These are phyloP conservation scores for Melanotaenia duboulayi DNA, from an alignment of 2,113 vertebrate genomes.

Conservation along the genomic window DNA sequence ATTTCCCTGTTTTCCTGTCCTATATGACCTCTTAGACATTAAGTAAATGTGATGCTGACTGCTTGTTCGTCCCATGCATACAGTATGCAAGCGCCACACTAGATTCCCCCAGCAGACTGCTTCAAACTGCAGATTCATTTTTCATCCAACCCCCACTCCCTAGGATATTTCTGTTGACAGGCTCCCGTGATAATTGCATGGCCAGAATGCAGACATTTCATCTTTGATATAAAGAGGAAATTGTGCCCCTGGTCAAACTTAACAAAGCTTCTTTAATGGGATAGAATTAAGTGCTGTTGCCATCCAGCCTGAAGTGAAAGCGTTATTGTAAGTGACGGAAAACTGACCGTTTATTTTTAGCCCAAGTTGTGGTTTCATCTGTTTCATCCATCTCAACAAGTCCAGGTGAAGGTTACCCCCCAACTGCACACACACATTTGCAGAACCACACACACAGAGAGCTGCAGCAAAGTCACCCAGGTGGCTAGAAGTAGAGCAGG, in stretches of 20 bases:
- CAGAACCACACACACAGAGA: constrained; percentile 11
- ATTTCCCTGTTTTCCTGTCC: not conserved
- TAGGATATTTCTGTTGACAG: constrained; percentile 61
- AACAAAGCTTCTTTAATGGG: constrained; percentile 34
- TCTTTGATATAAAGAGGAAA: constrained; percentile 59
- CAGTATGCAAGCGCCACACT: constrained; percentile 13
- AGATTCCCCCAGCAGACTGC: constrained; percentile 10
- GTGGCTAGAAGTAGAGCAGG: constrained; percentile 77
- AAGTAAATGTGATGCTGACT: constrained; percentile 5
- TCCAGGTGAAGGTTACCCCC: constrained; percentile 55
- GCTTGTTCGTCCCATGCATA: not conserved
- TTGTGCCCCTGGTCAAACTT: constrained; percentile 53
- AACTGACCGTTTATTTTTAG: constrained; percentile 46
- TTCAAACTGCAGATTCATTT: constrained; percentile 63
- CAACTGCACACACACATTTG: constrained; percentile 10
- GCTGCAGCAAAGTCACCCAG: constrained; percentile 74
- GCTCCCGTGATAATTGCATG: constrained; percentile 51
- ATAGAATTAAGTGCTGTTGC: constrained; percentile 40
- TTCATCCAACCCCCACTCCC: constrained; percentile 37
- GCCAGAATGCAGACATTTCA: constrained; percentile 57
- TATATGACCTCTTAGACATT: not conserved
- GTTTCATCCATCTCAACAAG: constrained; percentile 34
- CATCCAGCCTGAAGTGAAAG: constrained; percentile 22
- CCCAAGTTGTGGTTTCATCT: constrained; percentile 19
- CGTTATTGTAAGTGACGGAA: constrained; percentile 28